Evolutionary conservation across 2,888 invertebrate species (phyloP).

Genomic region (Aricia artaxerxes): DNA sequence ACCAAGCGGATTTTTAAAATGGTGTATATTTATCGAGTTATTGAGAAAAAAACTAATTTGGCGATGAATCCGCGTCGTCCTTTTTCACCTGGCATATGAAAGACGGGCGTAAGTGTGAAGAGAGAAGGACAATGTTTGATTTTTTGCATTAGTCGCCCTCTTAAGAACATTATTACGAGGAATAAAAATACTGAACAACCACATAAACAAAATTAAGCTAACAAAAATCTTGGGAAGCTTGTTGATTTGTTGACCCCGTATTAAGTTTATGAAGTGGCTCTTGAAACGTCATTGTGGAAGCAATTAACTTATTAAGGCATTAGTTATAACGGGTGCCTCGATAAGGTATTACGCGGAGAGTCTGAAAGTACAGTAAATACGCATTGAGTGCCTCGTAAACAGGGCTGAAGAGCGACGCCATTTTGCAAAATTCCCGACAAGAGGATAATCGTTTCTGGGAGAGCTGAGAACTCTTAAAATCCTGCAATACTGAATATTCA

Average conservation of each 20-base stretch:
- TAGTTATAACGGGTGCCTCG: conserved; percentile 34
- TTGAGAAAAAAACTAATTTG: no score
- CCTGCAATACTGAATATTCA: conserved; percentile 41
- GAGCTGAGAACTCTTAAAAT: conserved; percentile 42
- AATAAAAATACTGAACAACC: no score
- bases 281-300: neutral
- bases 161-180: no score
- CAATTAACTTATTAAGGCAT: conserved; percentile 16
- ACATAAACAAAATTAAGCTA: neutral
- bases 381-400: conserved; percentile 44
- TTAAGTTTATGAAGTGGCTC: neutral
- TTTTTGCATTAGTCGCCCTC: no score
- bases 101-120: no score
- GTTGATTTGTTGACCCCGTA: neutral
- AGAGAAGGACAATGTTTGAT: no score
- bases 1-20: no score
- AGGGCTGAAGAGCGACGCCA: conserved; percentile 42
- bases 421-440: conserved; percentile 44
- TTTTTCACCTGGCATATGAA: no score
- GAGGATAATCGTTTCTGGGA: conserved; percentile 48
- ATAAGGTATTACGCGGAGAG: conserved; percentile 38
- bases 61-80: no score
- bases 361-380: conserved; percentile 46
- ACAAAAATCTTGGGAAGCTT: neutral
- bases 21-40: no score